Percentiles rank a stretch among this genome's conserved stretches.
phyloP scores from a whole-genome alignment of 1,140 invertebrate genomes.

The Sycophaga agraensis region DNA sequence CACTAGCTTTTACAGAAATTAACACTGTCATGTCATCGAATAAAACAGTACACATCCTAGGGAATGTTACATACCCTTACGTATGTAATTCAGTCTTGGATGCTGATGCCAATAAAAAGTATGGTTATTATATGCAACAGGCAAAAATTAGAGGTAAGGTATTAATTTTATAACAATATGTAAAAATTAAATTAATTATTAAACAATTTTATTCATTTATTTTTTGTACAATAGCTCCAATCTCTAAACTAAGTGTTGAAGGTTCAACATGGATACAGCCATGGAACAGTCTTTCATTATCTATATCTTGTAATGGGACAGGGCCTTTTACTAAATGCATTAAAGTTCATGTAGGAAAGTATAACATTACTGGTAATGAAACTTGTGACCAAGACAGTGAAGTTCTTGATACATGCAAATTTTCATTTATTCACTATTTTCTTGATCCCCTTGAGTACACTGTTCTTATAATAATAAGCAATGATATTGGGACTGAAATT shows the following conservation, averaged over 20 bases:
- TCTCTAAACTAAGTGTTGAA: constrained; percentile 65
- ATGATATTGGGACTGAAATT: constrained; percentile 69
- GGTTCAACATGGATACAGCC: constrained; percentile 80
- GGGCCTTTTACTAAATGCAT: constrained; percentile 70
- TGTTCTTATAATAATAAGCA: constrained; percentile 72
- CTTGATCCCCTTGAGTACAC: constrained; percentile 67
- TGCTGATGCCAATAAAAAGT: constrained; percentile 66
- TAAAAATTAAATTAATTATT: constrained; percentile 7
- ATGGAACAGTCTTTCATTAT: constrained; percentile 71
- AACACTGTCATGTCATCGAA: constrained; percentile 28
- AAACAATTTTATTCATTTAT: constrained; percentile 20
- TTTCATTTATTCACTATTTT: constrained; percentile 69
- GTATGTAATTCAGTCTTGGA: constrained; percentile 56
- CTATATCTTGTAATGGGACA: constrained; percentile 72
- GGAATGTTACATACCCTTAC: constrained; percentile 41
- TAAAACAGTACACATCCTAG: constrained; percentile 32
- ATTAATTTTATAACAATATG: background rate
- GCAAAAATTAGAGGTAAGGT: constrained; percentile 66
- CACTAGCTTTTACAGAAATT: constrained; percentile 35
- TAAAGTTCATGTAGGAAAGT: constrained; percentile 64
- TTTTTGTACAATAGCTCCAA: constrained; percentile 60
- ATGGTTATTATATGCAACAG: constrained; percentile 70
- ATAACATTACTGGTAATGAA: constrained; percentile 79
- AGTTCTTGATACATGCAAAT: constrained; percentile 60
- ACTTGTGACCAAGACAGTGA: constrained; percentile 59